Base-by-base conservation (phyloP, 2,113 vertebrate species). In the Girardinichthys multiradiatus region DNA sequence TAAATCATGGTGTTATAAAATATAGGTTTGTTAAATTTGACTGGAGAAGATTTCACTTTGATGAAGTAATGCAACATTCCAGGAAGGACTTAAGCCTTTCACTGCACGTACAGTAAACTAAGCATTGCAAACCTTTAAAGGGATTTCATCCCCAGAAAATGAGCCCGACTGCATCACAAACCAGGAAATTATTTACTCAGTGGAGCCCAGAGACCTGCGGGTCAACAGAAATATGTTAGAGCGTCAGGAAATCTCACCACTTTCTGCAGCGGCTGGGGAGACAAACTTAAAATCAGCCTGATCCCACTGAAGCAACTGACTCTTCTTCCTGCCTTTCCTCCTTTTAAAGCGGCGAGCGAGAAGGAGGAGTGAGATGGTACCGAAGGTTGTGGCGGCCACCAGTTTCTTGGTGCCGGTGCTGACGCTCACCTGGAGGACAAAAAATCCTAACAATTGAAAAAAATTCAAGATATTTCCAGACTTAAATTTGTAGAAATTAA, bases 331-430 rank as follows among this genome's bases (percentile, higher is more conserved):
- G 70, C 96, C 95, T 84, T 96, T 97, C 87, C 93, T 95, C 90
- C 98, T 95, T 93, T 95, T 96, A 88, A 99, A 97, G 84, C 94
- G 97, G 67, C 90, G 95, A 2, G 97, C 97, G 68, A 99, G 95
- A 89, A 96, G 95, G 91, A 97, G 92, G 74, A 98, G 91, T 51
- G 97, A 97, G 78, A 96, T 35, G 0, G 96, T 94, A 10, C 97
- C 93, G 24, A 98, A 93, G 59, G 96, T 95, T 6, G 97, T 94
- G 64, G 96, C 93, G 0, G 94, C 95, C 77, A 99, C 88, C 57
- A 99, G 90, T 67, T 96, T 98, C 93, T 96, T 98, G 74, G 96
- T 91, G 64, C 95, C 91, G 0, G 96, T 89, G 54, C 96, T 95
- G 88, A 97, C 81, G 37, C 85, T 96, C 81, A 98, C 91, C 98